Evolutionary conservation across 2,888 invertebrate genomes (phyloP).

Genomic region (Lasioglossum villosulum): DNA sequence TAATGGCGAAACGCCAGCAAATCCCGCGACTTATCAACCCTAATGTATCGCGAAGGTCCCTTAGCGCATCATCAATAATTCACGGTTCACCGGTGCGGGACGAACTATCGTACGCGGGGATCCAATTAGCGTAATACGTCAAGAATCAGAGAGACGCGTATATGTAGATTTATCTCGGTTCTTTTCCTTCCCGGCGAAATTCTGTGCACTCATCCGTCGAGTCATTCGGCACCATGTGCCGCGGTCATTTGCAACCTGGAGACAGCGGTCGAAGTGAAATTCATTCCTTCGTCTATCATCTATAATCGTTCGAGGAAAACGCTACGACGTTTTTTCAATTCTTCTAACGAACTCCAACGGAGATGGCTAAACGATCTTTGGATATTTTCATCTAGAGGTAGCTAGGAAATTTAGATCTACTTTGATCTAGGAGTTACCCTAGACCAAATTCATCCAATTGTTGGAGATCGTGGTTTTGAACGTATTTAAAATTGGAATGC

Average conservation of each 20-base stretch:
- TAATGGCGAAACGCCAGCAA: conserved; percentile 32
- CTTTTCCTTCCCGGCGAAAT: neutral
- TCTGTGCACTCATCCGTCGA: neutral
- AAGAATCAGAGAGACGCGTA: neutral
- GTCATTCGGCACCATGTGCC: too few species aligned
- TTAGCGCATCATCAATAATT: conserved; percentile 20
- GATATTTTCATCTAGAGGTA: neutral
- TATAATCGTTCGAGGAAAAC: neutral
- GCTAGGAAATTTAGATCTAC: neutral
- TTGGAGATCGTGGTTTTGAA: too few species aligned
- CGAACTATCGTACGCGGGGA: neutral
- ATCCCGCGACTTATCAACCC: conserved; percentile 23
- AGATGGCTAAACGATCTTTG: neutral
- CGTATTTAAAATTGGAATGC: too few species aligned
- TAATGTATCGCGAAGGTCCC: conserved; percentile 23
- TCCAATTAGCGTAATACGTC: conserved; percentile 8
- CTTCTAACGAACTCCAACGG: neutral
- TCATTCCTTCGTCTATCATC: neutral
- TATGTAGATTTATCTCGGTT: neutral
- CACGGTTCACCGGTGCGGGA: neutral
- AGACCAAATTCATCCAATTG: too few species aligned
- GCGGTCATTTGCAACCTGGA: neutral
- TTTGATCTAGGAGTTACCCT: too few species aligned
- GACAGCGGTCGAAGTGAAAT: neutral
- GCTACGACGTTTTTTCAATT: neutral